Base-by-base conservation (phyloP, 2,113 vertebrate species). In the Corydoras sp. region DNA sequence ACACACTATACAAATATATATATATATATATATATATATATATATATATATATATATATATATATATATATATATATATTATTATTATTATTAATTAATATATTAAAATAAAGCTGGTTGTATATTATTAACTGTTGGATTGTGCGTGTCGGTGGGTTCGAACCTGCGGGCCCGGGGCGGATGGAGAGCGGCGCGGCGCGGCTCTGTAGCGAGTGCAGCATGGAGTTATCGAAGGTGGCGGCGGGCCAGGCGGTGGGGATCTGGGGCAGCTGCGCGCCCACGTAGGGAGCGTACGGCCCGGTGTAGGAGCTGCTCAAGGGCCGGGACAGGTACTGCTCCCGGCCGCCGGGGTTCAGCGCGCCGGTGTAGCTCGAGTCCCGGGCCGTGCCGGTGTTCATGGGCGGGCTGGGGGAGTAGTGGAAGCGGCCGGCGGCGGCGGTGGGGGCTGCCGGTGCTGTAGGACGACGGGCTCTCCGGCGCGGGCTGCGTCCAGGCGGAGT, bases 191-290 rank as follows among this genome's bases (percentile, higher is more conserved):
- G 92, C 11, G 89, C 86, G 10, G 91, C 90, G 62, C 95, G 90
- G 78, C 92, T 89, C 81, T 95, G 95, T 74, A 98, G 84, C 43
- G 92, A 93, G 84, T 98, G 95, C 80, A 98, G 90, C 92, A 98
- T 94, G 56, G 93, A 93, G 86, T 92, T 94, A 75, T 99, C 96
- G 76, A 97, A 98, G 51, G 91, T 91, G 0, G 89, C 92, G 0
- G 90, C 85, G 15, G 92, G 86, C 95, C 95, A 99, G 3, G 92
- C 92, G 0, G 94, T 90, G 65, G 93, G 77, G 73, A 98, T 86
- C 83, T 96, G 94, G 3, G 94, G 82, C 56, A 96, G 88, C 82
- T 94, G 94, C 2, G 93, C 90, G 0, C 90, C 87, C 76, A 97
- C 92, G 48, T 99, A 99, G 11, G 92, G 89, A 4, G 92, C 86